A percentile compares a stretch with the other conserved stretches of the same genome.
Evolutionary conservation across 2,797 vertebrate genomes (phyloP).

Genomic region (Crypturellus tataupa): DNA sequence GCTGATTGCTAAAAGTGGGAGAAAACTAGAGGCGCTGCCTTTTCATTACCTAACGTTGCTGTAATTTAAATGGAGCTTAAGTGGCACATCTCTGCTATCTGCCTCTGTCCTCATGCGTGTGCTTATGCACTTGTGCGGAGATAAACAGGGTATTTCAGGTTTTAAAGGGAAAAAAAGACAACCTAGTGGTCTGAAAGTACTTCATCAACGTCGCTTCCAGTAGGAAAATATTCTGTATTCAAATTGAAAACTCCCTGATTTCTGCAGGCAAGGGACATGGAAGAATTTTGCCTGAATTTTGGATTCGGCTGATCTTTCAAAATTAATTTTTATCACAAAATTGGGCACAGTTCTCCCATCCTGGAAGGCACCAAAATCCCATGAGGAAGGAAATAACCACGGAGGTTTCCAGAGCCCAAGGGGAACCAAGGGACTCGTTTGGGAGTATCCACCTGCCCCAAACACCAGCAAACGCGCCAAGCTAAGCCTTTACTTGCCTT

Average conservation of each 20-base stretch:
- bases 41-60: not conserved
- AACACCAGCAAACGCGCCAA: not conserved
- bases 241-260: not conserved
- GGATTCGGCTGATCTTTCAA: not conserved
- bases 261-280: not conserved
- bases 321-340: not conserved
- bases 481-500: not conserved
- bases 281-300: not conserved
- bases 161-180: not conserved
- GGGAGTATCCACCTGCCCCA: not conserved
- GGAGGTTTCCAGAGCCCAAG: not conserved
- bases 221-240: not conserved
- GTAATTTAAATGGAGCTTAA: not conserved
- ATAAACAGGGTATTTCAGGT: not conserved
- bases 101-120: not conserved
- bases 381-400: not conserved
- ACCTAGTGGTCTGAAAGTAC: not conserved
- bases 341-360: not conserved
- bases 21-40: not conserved
- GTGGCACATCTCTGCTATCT: not conserved
- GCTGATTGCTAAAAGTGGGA: not conserved
- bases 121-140: not conserved
- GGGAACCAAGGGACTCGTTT: not conserved
- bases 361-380: not conserved
- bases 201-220: not conserved